Conservation (phyloP, 2,113 vertebrate species). For the Mastomys coucha region DNA sequence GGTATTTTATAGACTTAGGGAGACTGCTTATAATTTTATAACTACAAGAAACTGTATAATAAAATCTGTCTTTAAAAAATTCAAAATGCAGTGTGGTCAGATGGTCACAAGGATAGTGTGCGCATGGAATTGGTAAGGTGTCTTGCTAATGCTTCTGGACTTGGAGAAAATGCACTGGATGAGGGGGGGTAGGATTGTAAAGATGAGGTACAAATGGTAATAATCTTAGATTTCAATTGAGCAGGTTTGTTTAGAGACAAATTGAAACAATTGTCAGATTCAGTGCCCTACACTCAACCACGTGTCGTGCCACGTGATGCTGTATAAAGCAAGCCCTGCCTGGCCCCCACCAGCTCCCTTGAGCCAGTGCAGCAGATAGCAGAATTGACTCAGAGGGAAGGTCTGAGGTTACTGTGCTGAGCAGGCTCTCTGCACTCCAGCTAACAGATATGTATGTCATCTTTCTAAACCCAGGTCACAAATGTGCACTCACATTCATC, state of each 20-base stretch:
- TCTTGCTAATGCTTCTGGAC: background rate
- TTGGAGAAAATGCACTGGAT: background rate
- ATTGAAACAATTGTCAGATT: background rate
- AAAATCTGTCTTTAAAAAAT: conserved; percentile 32
- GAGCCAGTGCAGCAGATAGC: background rate
- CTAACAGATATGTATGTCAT: background rate
- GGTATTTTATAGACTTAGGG: background rate
- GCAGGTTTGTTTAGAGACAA: background rate
- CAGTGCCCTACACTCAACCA: background rate
- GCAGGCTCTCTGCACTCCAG: background rate
- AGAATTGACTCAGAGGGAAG: background rate
- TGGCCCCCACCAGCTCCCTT: background rate
- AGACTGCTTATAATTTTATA: conserved; percentile 1
- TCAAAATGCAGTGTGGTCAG: background rate
- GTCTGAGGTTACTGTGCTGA: background rate
- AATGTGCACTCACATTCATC: background rate
- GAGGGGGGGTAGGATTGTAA: background rate
- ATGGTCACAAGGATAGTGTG: background rate
- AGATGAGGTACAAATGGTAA: background rate
- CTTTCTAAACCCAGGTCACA: background rate
- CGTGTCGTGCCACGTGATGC: background rate
- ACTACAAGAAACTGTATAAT: background rate
- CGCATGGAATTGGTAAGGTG: background rate
- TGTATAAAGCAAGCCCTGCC: too few relatives aligned
- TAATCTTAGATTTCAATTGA: background rate